phyloP scores from a whole-genome alignment of 2,888 invertebrate genomes.

The Gari tellinella region DNA sequence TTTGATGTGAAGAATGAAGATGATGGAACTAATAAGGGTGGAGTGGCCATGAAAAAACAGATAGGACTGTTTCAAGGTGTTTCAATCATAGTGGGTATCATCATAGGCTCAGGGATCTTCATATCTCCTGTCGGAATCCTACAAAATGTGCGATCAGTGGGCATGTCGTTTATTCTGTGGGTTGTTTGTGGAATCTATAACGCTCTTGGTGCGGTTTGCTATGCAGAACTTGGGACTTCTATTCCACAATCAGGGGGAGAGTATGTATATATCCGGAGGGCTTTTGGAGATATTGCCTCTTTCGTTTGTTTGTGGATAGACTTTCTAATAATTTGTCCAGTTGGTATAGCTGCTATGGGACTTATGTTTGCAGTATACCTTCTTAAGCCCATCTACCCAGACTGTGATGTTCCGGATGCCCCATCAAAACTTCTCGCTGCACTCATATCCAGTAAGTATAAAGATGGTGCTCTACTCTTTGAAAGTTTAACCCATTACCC shows the following conservation, averaged over 20 bases:
- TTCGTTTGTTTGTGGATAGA: constrained; percentile 83
- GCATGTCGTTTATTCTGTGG: constrained; percentile 94
- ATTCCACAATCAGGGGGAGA: constrained; percentile 88
- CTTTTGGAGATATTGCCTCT: constrained; percentile 81
- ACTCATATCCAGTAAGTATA: constrained; percentile 79
- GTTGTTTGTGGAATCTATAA: constrained; percentile 91
- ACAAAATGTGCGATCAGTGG: constrained; percentile 89
- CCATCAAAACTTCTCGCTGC: constrained; percentile 76
- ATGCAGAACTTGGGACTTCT: constrained; percentile 95
- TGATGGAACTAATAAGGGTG: constrained; percentile 20
- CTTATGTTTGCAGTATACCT: constrained; percentile 82
- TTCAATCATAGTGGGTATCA: constrained; percentile 96
- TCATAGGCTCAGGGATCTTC: constrained; percentile 97
- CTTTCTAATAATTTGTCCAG: constrained; percentile 81
- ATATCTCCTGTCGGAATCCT: constrained; percentile 96
- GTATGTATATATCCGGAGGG: constrained; percentile 85
- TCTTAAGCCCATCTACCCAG: constrained; percentile 81
- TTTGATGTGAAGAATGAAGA: constrained; percentile 24
- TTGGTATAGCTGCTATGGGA: constrained; percentile 82
- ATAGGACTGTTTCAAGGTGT: constrained; percentile 95
- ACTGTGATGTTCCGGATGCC: constrained; percentile 77
- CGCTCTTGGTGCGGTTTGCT: constrained; percentile 93
- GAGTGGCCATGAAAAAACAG: constrained; percentile 91
- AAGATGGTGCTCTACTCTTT: no score
- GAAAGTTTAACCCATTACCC: no score